Base-by-base conservation (phyloP, 2,797 vertebrate genomes). In the Miichthys miiuy region DNA sequence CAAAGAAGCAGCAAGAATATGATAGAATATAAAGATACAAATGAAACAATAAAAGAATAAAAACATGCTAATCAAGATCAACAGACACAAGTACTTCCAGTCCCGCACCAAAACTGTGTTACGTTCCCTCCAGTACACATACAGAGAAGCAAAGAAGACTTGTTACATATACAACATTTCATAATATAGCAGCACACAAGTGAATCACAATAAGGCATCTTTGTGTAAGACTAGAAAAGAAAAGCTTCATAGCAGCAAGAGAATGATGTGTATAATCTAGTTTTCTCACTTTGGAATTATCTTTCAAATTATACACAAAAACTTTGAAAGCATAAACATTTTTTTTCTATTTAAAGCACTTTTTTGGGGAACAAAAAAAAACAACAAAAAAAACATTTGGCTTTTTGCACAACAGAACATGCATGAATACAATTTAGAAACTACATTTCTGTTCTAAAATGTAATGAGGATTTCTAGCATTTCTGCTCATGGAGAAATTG, bases 121-220 rank as follows among this genome's bases (percentile, higher is more conserved):
- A 91, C 94, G 95, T 88, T 91, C 83, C 96, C 95, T 96, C 96
- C 93, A 93, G 92, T 93, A 97, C 96, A 91, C 84, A 86, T 52
- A 91, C 82, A 89, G 81, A 88, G 87, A 94, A 96, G 96, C 96
- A 95, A 96, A 96, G 79, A 96, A 95, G 96, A 97, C 96, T 75
- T 94, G 96, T 91, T 96, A 97, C 95, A 96, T 96, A 95, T 95
- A 96, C 94, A 96, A 96, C 95, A 95, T 95, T 96, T 96, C 96
- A 96, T 96, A 96, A 97, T 96, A 97, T 98, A 99, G 98, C 97
- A 99, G 97, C 98, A 98, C 97, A 98, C 94, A 94, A 88, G 96
- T 97, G 96, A 97, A 97, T 96, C 96, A 98, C 96, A 96, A 96
- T 96, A 96, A 96, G 94, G 96, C 95, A 96, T 91, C 95, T 95